Base-by-base conservation (phyloP, 2,113 vertebrate genomes). In the Chaenocephalus aceratus region DNA sequence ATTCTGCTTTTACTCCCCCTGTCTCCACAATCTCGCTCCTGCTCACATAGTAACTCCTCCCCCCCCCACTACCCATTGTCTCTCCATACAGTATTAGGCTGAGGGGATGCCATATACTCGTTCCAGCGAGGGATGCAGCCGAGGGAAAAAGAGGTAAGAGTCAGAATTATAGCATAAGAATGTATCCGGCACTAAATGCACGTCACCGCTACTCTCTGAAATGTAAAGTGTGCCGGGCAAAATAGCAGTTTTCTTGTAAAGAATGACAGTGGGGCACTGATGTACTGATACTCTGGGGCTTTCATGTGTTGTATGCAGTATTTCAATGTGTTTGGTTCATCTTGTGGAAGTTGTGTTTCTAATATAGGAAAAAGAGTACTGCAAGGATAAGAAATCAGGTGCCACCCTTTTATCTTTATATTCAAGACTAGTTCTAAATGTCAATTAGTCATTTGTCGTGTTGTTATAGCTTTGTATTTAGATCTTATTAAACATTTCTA, bases 51-150 rank as follows among this genome's bases (percentile, higher is more conserved):
- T 91, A 90, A 91, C 91, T 91, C 90, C 91, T 88, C 90, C 92
- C 80, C 82, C 83, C 81, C 84, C 88, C 69, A 63, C 90, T 84
- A 86, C 79, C 93, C 88, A 94, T 94, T 95, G 93, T 93, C 90
- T 94, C 86, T 87, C 85, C 71, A 86, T 94, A 93, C 94, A 94
- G 93, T 92, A 90, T 87, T 57, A 80, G 87, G 83, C 86, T 88
- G 87, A 89, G 77, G 86, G 89, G 93, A 92, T 93, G 90, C 90
- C 88, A 91, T 89, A 91, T 89, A 84, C 75, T 86, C 59, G 67
- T 81, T 91, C 89, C 90, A 82, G 91, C 81, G 71, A 88, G 83
- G 83, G 90, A 90, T 73, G 69, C 85, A 76, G 77, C 82, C 87
- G 76, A 85, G 81, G 76, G 57, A 85, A 76, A 86, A 52, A 53